Base-by-base conservation (phyloP, 2,888 invertebrate genomes). In the Netelia virgata region DNA sequence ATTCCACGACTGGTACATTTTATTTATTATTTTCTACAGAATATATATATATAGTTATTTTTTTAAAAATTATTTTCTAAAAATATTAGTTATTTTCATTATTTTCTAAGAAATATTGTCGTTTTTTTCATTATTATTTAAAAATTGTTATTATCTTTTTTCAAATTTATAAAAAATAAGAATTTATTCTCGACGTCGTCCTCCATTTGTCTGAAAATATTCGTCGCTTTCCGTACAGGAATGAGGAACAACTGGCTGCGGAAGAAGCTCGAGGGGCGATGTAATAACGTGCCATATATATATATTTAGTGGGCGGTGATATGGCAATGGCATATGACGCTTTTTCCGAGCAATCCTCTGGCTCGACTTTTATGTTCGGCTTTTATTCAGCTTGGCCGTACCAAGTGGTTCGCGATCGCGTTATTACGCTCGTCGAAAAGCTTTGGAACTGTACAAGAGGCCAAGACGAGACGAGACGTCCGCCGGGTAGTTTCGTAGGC, bases 251-350 rank as follows among this genome's bases (percentile, higher is more conserved):
- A 74, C 68, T 53, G 68, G 53, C 81, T 55, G 63, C 36, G 69
- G 41, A 53, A 69, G 50, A 14, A 43, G 55, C 72, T 72, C 50
- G 10, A 61, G 43, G 75, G 75, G 57, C 16, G 75, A 70, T 41
- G 41, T 41, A 63, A 63, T 11, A 20, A 55, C 41, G 50, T 36
- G 36, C 36, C 8, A 61, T 61, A 10, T 36, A 47, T 57, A 59
- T 70, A 64, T 47, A 57, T 36, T 18, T 70, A 70, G 82, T 82
- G 76, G 82, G 82, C 76, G 82, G 63, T 61, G 70, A 36, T 66
- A 18, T 66, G 63, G 23, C 57, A 66, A 68, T 72, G 73, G 68
- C 68, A 82, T 77, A 61, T 77, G 82, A 82, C 64, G 76, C 50
- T 75, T 43, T 70, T 69, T 36, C 23, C 53, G 61, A 53, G 23